A percentile compares a stretch with the other conserved stretches of the same genome.
Evolutionary conservation across 2,888 invertebrate species (phyloP).

Genomic region (Azorinus chamasolen): DNA sequence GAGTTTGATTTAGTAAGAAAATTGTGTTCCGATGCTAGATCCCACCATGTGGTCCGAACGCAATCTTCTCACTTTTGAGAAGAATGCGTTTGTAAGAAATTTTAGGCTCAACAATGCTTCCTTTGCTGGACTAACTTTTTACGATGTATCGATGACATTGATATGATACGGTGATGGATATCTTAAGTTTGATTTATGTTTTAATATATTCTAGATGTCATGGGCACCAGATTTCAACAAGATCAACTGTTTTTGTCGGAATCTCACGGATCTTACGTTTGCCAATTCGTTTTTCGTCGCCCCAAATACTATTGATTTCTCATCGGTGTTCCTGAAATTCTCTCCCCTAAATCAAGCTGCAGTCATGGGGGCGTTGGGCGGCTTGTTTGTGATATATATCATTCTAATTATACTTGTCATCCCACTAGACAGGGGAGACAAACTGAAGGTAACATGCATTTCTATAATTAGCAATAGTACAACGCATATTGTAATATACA

Average conservation of each 20-base stretch:
- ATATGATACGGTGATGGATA: no score
- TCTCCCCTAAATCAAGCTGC: constrained; percentile 83
- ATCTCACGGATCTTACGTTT: constrained; percentile 77
- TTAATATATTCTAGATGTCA: constrained; percentile 34
- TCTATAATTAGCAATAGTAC: no score
- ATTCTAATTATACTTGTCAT: constrained; percentile 78
- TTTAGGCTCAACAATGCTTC: no score
- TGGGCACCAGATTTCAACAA: constrained; percentile 50
- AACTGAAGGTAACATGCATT: constrained; percentile 57
- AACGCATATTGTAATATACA: no score
- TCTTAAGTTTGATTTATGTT: no score
- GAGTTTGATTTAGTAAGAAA: no score
- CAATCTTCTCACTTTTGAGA: no score
- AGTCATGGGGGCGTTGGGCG: constrained; percentile 82
- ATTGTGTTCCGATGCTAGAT: no score
- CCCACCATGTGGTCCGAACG: no score
- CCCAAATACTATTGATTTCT: constrained; percentile 84
- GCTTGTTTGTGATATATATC: constrained; percentile 75
- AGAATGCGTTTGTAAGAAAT: no score
- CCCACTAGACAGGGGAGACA: constrained; percentile 79
- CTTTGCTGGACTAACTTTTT: no score
- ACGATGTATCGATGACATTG: no score
- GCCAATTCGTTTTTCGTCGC: constrained; percentile 82
- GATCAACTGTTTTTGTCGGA: constrained; percentile 76
- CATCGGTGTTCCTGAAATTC: constrained; percentile 80